Evolutionary conservation across 2,113 vertebrate genomes (phyloP), one percentile per base, ranked within the genome.

Genomic region (Ellobius talpinus): DNA sequence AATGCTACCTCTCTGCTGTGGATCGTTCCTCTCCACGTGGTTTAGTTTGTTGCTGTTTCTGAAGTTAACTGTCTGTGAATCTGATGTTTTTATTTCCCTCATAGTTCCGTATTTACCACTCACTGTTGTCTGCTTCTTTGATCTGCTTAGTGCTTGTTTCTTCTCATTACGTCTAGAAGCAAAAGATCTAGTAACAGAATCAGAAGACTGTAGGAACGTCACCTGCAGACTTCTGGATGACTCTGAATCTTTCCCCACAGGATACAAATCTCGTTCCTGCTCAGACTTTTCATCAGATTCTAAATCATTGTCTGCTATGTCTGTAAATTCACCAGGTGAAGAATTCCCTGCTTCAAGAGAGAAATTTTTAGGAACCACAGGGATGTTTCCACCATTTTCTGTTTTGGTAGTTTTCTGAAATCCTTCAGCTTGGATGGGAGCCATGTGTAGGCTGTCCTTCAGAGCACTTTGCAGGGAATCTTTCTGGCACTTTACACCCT

Each of bases 131-230:
- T 76, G 65, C 33, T 61, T 97, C 26, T 39, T 93, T 85, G 77
- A 76, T 77, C 66, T 89, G 72, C 66, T 89, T 26, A n/a, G 66
- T 77, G 19, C 33, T 8, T 45, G 74, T 91, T 39, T 89, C 65
- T 76, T 65, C 88, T 58, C 65, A 81, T 91, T 63, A 50, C 7
- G 63, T 66, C 70, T 86, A 86, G 87, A 94, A 89, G 58, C 23
- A 52, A 45, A 89, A 7, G 50, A 12, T 19, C n/a, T 65, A n/a
- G 61, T 72, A 39, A 42, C 0, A 33, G 91, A 95, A 88, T 79
- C 89, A 81, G 87, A 95, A 76, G 65, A 81, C 72, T 91, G 94
- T 29, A 73, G 58, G 55, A 29, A 74, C 47, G 65, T 55, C 55
- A 63, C 72, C 79, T 79, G 76, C 50, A 93, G 63, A 93, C 84